Evolutionary conservation across 2,113 vertebrate genomes (phyloP), one percentile per base, ranked within the genome.

Genomic region (Nibea coibor): DNA sequence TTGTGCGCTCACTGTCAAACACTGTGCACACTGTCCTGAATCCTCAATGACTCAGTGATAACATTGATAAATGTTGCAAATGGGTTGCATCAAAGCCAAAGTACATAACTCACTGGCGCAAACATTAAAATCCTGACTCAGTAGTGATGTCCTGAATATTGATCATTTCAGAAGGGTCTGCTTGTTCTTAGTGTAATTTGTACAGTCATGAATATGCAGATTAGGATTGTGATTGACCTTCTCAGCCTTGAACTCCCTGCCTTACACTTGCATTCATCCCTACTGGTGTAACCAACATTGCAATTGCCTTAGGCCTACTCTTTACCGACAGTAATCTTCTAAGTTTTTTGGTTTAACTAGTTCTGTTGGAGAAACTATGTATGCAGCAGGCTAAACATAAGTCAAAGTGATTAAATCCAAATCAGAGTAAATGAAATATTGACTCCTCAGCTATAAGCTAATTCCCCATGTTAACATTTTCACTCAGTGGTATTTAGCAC

Each of bases 101-200:
- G 28, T 14, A 47, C 48, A 35, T 45, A 45, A 45, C 12, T 12
- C 54, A 59, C 1, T 20, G 16, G 11, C 39, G 75, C 51, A 31
- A 81, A 83, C 53, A 47, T 31, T 69, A 65, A 73, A 78, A 59
- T 50, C 26, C 45, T 67, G 74, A 19, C 26, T 83, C 77, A 75
- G 67, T 57, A 26, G 11, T 48, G 45, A 69, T 82, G 58, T 50
- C 56, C 54, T 14, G 42, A 66, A 47, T 24, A 68, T 28, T 71
- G 76, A 68, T 67, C 59, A 28, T 24, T 63, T n/a, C 50, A 10
- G 20, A 20, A 48, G 57, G 8, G 10, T 39, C 65, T 48, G 63
- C 62, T 66, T 75, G 53, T 47, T 81, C n/a, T 35, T 15, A 2
- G 4, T 20, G 42, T 61, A 39, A 42, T 14, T 56, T 66, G 53